These are phyloP conservation scores for Morus bassanus DNA, from an alignment of 2,797 vertebrate genomes.

Conservation along the genomic window DNA sequence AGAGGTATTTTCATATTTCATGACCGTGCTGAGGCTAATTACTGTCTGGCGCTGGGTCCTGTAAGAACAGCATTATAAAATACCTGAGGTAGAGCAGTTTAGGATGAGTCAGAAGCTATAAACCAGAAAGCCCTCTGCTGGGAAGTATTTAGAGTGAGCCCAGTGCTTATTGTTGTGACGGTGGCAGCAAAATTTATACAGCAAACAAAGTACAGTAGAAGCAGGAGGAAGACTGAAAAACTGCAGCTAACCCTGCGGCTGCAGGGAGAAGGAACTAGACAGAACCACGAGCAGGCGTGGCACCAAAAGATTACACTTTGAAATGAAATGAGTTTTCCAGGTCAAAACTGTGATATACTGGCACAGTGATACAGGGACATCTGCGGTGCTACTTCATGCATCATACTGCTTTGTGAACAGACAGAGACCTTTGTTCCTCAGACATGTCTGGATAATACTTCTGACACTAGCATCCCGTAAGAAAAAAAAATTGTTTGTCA, in stretches of 20 bases:
- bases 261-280: background rate
- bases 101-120: background rate
- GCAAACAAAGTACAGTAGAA: background rate
- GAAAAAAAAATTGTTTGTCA: background rate
- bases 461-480: background rate
- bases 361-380: background rate
- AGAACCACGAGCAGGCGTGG: fast-evolving
- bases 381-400: fast-evolving
- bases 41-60: background rate
- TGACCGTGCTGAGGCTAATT: background rate
- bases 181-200: background rate
- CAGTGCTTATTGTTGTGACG: background rate
- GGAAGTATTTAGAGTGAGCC: background rate
- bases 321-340: background rate
- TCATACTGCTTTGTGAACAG: background rate
- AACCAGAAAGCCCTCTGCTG: background rate
- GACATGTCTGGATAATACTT: background rate
- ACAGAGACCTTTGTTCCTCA: background rate
- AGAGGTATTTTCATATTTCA: background rate
- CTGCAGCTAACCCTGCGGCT: background rate
- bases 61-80: background rate
- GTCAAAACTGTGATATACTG: background rate
- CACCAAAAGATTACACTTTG: background rate
- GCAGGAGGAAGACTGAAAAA: background rate
- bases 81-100: background rate